Evolutionary conservation across 2,888 invertebrate species (phyloP), one percentile per base, ranked within the genome.

Genomic region (Eretmocerus hayati): DNA sequence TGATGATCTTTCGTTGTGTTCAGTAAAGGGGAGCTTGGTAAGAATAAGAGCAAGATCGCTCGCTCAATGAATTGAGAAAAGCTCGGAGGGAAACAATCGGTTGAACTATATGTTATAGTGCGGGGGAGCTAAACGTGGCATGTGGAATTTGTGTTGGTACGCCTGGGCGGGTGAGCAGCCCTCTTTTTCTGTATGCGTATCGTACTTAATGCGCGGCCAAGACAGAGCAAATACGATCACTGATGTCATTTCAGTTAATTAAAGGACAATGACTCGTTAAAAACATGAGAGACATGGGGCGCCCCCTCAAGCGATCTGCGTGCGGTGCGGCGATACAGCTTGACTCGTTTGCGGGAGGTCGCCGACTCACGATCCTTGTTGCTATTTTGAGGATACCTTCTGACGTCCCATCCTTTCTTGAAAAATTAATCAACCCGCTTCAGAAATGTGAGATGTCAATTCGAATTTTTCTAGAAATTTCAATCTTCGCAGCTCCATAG

Each of bases 241-340:
- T 15, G 42, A 40, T 48, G 48, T 46, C 45, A 48, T 50, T 53
- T 46, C 31, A 48, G 48, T 53, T 53, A 53, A 53, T 53, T 46
- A 50, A 53, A 40, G 48, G 40, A 48, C 53, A 53, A 50, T 53
- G 53, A 53, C 50, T 53, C 46, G 50, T 50, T 53, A 46, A 33
- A 53, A 50, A 53, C 39, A 48, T 50, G 32, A 42, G 37, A 37
- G 13, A 36, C 19, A 36, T 16, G 47, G 5, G 21, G 5, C 40
- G 18, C 21, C n/a, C 20, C 42, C 32, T 11, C 32, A 20, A 16
- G n/a, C n/a, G n/a, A n/a, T n/a, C n/a, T n/a, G n/a, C n/a, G n/a
- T n/a, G n/a, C n/a, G n/a, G n/a, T n/a, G n/a, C n/a, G n/a, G n/a
- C n/a, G n/a, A n/a, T n/a, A n/a, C n/a, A n/a, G n/a, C n/a, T n/a